Evolutionary conservation across 92 coral and sea anemone genomes (phyloP), one percentile per base, ranked within the genome.

Genomic region (Scolanthus callimorphus): DNA sequence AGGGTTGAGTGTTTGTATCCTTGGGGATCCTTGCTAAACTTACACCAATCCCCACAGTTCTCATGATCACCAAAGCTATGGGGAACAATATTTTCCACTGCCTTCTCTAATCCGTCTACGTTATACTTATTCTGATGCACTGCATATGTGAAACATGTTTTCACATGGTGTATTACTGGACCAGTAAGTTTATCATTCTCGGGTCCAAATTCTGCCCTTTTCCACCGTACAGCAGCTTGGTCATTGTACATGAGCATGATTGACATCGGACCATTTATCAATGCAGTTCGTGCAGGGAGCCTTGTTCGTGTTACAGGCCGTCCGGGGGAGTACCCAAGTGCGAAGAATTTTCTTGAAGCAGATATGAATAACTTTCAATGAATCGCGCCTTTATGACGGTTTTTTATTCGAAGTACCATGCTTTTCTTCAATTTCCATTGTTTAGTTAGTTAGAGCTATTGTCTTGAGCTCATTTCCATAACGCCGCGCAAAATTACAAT

Each of bases 221-320:
- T 11, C 8, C 25, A 10, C 29, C 60, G 20, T 55, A 55, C 29
- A 55, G 28, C 10, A 8, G 11, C 8, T n/a, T n/a, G n/a, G n/a
- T n/a, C n/a, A n/a, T n/a, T 26, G 54, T 48, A 21, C 54, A 15
- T 6, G 25, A 4, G 27, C 8, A 9, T 60, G 67, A 25, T 20
- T n/a, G n/a, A 60, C 20, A 17, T 27, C 31, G 4, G 53, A 38
- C 67, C 67, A 31, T 21, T 60, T 60, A 19, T 60, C 67, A 11
- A 12, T 52, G n/a, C n/a, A n/a, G n/a, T n/a, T n/a, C n/a, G n/a
- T n/a, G n/a, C n/a, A n/a, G n/a, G n/a, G n/a, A n/a, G n/a, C n/a
- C n/a, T n/a, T n/a, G n/a, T n/a, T n/a, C n/a, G n/a, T n/a, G n/a
- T n/a, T n/a, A n/a, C n/a, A n/a, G n/a, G n/a, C n/a, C n/a, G n/a